These are phyloP conservation scores for Cordylochernes scorpioides DNA, from an alignment of 2,888 invertebrate species.

Conservation along the genomic window DNA sequence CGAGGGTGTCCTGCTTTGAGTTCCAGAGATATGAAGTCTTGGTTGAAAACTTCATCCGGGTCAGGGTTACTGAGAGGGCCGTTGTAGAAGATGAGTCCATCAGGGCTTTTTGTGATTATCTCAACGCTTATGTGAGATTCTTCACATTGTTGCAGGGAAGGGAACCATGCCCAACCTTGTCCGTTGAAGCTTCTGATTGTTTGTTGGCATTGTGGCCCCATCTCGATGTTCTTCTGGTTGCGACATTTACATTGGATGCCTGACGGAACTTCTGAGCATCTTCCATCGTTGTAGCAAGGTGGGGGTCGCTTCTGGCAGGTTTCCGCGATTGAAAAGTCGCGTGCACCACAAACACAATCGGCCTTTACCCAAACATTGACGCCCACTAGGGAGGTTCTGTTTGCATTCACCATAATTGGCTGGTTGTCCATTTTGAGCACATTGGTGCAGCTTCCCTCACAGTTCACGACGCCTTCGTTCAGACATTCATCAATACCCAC, in stretches of 20 bases:
- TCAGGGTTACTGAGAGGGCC: slow-evolving; percentile 34
- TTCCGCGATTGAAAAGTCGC: slow-evolving; percentile 40
- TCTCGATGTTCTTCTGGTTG: too few relatives aligned
- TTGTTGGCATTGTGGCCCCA: slow-evolving; percentile 76
- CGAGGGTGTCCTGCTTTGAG: slow-evolving; percentile 45
- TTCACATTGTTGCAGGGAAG: slow-evolving; percentile 56
- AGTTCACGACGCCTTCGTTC: slow-evolving; percentile 40
- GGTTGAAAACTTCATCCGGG: slow-evolving; percentile 4
- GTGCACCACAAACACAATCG: slow-evolving; percentile 36
- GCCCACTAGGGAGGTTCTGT: slow-evolving; percentile 76
- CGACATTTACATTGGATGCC: too few relatives aligned
- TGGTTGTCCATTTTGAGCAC: slow-evolving; percentile 38
- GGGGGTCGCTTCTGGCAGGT: slow-evolving; percentile 45
- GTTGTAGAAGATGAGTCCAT: slow-evolving; percentile 66
- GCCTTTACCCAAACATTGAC: slow-evolving; percentile 44
- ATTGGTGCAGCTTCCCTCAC: slow-evolving; percentile 47
- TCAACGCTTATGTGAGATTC: slow-evolving; percentile 53
- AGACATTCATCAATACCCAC: slow-evolving; percentile 74
- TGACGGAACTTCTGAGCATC: slow-evolving; percentile 69
- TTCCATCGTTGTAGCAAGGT: slow-evolving; percentile 87
- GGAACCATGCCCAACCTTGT: slow-evolving; percentile 78
- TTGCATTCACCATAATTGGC: slow-evolving; percentile 59
- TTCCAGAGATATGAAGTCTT: slow-evolving; percentile 72
- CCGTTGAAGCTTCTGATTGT: slow-evolving; percentile 57
- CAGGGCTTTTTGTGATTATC: slow-evolving; percentile 42